Base-by-base conservation (phyloP, 2,113 vertebrate species). In the Natator depressus region DNA sequence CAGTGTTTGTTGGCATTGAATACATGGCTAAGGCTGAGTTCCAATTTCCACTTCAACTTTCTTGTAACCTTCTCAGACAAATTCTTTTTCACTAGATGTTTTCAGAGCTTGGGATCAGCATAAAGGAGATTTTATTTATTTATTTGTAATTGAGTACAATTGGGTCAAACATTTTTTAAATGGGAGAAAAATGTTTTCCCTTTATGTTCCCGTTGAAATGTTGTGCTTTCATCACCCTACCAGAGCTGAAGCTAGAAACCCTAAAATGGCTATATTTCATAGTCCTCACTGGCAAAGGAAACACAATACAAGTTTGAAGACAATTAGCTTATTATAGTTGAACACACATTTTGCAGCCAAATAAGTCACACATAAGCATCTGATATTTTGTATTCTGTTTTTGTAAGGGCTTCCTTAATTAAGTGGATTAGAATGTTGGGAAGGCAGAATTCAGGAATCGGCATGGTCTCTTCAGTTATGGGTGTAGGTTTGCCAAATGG, bases 401-500 rank as follows among this genome's bases (percentile, higher is more conserved):
- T 86, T 89, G 87, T 17, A 55, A 65, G 5, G 81, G 85, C 2
- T 10, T 55, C 94, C 94, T 57, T 84, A 90, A 93, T 25, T 1
- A 1, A 89, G 53, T 81, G 95, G 95, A 89, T 94, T 94, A 95
- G 14, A 46, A 38, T 0, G 4, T 0, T 3, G 38, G 85, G 87
- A 82, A 93, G 83, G 79, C 90, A 88, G 88, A 83, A 93, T 91
- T 93, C 89, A 75, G 85, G 55, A 89, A 94, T 93, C 91, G 94
- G 86, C 83, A 94, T 88, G 96, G 94, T 38, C 95, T 92, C 93
- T 94, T 89, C 3, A 0, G 54, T 65, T 85, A 62, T 54, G 29
- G 82, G 78, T 90, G 49, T 27, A 87, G 49, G 35, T 50, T 79
- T 97, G 84, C 42, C 82, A 50, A 3, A 35, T 10, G 49, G 51